Base-by-base conservation (phyloP, 1,140 invertebrate genomes). In the Ganaspis sp. region DNA sequence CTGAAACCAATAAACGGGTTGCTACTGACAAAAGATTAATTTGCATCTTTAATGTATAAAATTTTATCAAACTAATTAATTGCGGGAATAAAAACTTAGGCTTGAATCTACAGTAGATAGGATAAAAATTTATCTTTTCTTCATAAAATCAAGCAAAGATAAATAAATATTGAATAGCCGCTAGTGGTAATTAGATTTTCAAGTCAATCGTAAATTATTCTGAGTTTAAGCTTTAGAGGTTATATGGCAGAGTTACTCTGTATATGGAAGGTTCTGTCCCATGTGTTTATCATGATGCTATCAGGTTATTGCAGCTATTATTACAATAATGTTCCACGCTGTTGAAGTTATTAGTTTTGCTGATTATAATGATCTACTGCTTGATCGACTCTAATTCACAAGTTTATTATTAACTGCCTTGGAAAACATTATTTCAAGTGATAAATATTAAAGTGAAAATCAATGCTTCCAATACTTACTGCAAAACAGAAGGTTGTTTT, bases 221-320 rank as follows among this genome's bases (percentile, higher is more conserved):
- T 54, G 49, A 19, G 23, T 15, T 26, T 19, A 9, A 26, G 54
- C 54, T 11, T 26, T 58, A 12, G 21, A 26, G 21, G 23, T 15
- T 58, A 58, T 58, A 58, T 58, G 8, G 9, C 5, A 26, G 23
- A 15, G 21, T 15, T 58, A 26, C 23, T 26, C 11, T 19, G 23
- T 58, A 58, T 58, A 15, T 58, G 19, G 54, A 23, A 58, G 54
- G 21, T 1, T 26, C 54, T 9, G 4, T 21, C 54, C 23, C 23
- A 26, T 21, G 12, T 34, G 58, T 64, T 64, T 26, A 64, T 21
- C 23, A 64, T 64, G 58, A 64, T 64, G 58, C 23, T 64, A 64
- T 64, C 58, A 29, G 58, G 58, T 64, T 64, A 64, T 64, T 64
- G 23, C 58, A 64, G 23, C 26, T 12, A 34, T 64, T 64, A 29